A percentile compares a stretch with the other conserved stretches of the same genome.
phyloP scores from a whole-genome alignment of 2,113 vertebrate genomes.

The Catharus bicknelli region DNA sequence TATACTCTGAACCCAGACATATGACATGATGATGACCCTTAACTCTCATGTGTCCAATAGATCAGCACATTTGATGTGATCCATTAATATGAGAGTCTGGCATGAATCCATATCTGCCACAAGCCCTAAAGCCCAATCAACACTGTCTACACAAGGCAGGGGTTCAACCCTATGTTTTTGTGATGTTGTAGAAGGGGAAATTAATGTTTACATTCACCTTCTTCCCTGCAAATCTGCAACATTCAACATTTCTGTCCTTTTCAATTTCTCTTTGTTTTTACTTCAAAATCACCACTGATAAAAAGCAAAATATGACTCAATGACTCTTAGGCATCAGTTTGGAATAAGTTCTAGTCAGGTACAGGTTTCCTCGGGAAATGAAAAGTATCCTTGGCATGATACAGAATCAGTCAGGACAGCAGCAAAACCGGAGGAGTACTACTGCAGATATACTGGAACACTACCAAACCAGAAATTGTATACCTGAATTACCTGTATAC shows the following conservation, averaged over 20 bases:
- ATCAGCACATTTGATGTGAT: not conserved
- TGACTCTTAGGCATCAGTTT: not conserved
- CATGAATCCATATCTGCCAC: not conserved
- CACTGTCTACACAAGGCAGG: not conserved
- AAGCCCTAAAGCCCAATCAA: not conserved
- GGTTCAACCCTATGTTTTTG: not conserved
- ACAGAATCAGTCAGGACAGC: not conserved
- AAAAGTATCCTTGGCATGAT: not conserved
- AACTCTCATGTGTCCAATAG: not conserved
- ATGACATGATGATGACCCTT: not conserved
- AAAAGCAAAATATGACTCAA: not conserved
- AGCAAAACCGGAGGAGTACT: fast-evolving
- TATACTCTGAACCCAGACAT: not conserved
- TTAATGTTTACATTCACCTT: not conserved
- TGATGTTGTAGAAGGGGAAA: not conserved
- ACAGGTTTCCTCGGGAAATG: not conserved
- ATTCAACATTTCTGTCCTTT: not conserved
- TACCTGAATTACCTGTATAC: not conserved
- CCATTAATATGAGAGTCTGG: not conserved
- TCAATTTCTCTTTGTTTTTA: not conserved
- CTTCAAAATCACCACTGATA: not conserved
- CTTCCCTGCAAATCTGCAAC: not conserved
- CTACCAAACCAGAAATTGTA: not conserved
- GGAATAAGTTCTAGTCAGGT: not conserved
- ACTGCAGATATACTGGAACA: not conserved